A percentile compares a stretch with the other conserved stretches of the same genome.
These are phyloP conservation scores for Tetragnatha montana DNA, from an alignment of 2,888 invertebrate species.

Conservation along the genomic window DNA sequence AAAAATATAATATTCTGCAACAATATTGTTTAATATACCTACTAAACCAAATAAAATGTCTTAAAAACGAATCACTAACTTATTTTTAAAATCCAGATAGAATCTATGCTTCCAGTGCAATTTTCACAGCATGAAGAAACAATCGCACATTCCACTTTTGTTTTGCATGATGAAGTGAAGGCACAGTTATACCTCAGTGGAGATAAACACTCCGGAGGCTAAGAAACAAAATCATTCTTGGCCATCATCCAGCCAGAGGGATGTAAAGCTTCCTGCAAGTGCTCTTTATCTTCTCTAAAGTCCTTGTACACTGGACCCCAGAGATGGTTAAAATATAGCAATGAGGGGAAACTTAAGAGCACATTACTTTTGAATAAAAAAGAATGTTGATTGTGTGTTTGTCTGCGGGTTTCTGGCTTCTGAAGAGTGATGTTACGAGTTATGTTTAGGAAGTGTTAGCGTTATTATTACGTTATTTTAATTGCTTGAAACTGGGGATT, in stretches of 20 bases:
- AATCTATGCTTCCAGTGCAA: not conserved
- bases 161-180: not conserved
- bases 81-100: not conserved
- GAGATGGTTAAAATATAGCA: not conserved
- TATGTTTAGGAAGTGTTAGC: too few relatives aligned
- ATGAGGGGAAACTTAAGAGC: not conserved
- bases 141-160: not conserved
- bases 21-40: too few relatives aligned
- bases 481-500: too few relatives aligned
- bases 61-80: too few relatives aligned
- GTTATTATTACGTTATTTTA: too few relatives aligned
- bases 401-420: not conserved
- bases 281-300: constrained; percentile 9
- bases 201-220: not conserved
- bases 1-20: too few relatives aligned
- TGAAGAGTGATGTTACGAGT: not conserved
- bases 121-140: not conserved
- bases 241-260: not conserved
- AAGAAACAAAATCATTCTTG: not conserved
- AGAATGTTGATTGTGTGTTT: not conserved
- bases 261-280: constrained; percentile 1
- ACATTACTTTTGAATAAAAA: not conserved
- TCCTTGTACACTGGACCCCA: not conserved
- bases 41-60: too few relatives aligned
- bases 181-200: not conserved